Conservation (phyloP, 2,113 vertebrate species). For the Podilymbus podiceps region DNA sequence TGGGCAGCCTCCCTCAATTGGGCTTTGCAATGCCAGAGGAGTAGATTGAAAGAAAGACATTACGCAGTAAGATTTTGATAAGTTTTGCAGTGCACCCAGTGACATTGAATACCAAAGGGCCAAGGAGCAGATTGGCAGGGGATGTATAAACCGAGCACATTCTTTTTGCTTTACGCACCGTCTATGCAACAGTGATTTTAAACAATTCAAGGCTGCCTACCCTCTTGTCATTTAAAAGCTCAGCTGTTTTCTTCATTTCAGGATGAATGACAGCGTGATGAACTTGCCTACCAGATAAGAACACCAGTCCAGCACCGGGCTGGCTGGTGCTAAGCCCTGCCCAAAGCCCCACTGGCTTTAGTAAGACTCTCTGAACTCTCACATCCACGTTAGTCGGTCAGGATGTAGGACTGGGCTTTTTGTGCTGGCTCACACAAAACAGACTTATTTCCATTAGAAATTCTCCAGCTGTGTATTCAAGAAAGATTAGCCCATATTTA, state of each 20-base stretch:
- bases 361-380: not conserved
- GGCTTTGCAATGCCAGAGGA: not conserved
- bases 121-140: not conserved
- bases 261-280: not conserved
- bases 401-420: not conserved
- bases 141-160: not conserved
- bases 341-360: not conserved
- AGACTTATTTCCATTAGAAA: not conserved
- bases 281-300: not conserved
- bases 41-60: not conserved
- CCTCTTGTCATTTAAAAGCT: not conserved
- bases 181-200: not conserved
- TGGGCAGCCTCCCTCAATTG: not conserved
- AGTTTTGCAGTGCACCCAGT: not conserved
- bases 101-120: not conserved
- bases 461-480: not conserved
- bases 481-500: not conserved
- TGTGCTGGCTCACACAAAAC: not conserved
- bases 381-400: not conserved
- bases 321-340: not conserved
- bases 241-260: not conserved
- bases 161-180: not conserved
- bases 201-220: not conserved
- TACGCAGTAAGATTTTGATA: not conserved
- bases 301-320: not conserved